A percentile compares a stretch with the other conserved stretches of the same genome.
phyloP scores from a whole-genome alignment of 2,797 vertebrate genomes.

The Leucoraja ocellata region DNA sequence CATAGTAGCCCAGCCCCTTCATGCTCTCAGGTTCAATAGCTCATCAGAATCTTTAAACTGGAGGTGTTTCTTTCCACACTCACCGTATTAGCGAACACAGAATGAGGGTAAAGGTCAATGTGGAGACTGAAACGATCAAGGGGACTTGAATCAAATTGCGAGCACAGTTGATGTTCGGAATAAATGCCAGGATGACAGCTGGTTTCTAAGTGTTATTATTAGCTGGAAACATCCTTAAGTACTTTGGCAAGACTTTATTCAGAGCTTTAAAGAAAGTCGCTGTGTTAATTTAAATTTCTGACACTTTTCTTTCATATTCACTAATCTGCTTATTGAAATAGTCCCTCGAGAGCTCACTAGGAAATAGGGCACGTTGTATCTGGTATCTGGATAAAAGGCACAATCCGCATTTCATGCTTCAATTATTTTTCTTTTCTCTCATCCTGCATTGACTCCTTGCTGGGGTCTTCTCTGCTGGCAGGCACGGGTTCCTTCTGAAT shows the following conservation, averaged over 20 bases:
- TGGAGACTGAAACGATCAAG: neutral
- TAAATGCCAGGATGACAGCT: neutral
- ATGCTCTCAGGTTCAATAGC: neutral
- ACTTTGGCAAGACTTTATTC: neutral
- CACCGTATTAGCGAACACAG: neutral
- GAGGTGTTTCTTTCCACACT: neutral
- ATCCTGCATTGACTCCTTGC: neutral
- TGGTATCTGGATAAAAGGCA: neutral
- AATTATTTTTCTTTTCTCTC: neutral
- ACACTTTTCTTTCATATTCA: neutral
- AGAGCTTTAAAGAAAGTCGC: neutral
- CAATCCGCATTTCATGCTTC: neutral
- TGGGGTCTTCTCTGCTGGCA: no score
- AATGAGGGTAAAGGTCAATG: neutral
- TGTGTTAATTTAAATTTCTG: conserved; percentile 22
- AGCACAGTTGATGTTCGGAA: neutral
- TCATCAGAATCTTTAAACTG: neutral
- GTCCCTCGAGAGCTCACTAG: neutral
- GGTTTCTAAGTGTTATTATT: neutral
- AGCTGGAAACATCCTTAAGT: neutral
- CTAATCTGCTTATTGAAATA: conserved; percentile 4
- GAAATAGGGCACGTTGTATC: neutral
- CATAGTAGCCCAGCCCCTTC: neutral
- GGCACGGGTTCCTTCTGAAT: neutral
- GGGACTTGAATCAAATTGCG: no score